A percentile compares a stretch with the other conserved stretches of the same genome.
Evolutionary conservation across 2,797 vertebrate species (phyloP).

Genomic region (Tokudaia tokunoshimensis): DNA sequence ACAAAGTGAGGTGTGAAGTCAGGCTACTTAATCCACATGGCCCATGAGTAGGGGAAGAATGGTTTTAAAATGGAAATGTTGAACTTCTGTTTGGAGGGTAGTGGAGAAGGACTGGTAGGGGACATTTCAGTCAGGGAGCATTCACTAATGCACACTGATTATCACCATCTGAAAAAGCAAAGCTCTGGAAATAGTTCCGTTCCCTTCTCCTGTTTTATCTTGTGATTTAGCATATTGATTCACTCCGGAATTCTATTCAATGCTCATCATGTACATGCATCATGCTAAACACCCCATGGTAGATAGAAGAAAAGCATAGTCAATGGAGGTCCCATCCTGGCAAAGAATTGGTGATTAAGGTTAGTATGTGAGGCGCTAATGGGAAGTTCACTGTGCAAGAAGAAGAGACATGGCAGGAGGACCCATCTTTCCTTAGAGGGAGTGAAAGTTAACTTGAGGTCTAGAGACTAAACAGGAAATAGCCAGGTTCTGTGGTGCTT

Average conservation of each 20-base stretch:
- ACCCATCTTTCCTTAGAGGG: neutral
- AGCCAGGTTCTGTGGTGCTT: neutral
- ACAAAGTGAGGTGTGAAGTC: neutral
- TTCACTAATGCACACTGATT: neutral
- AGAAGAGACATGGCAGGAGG: neutral
- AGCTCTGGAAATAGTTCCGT: neutral
- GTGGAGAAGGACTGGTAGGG: neutral
- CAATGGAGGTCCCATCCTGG: neutral
- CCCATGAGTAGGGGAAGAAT: neutral
- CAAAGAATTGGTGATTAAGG: rapidly evolving
- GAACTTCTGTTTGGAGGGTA: neutral
- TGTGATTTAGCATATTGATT: neutral
- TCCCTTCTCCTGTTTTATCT: neutral
- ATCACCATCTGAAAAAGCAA: neutral
- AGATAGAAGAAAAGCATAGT: neutral
- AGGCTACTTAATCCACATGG: neutral
- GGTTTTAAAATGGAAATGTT: neutral
- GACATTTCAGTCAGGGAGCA: neutral
- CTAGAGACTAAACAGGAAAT: neutral
- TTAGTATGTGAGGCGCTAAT: neutral
- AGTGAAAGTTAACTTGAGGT: neutral
- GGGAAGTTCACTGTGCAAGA: neutral
- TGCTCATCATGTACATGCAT: neutral
- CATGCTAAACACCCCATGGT: neutral
- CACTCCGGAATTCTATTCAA: neutral